These are phyloP conservation scores for Xiphophorus birchmanni DNA, from an alignment of 2,797 vertebrate genomes.

Conservation along the genomic window DNA sequence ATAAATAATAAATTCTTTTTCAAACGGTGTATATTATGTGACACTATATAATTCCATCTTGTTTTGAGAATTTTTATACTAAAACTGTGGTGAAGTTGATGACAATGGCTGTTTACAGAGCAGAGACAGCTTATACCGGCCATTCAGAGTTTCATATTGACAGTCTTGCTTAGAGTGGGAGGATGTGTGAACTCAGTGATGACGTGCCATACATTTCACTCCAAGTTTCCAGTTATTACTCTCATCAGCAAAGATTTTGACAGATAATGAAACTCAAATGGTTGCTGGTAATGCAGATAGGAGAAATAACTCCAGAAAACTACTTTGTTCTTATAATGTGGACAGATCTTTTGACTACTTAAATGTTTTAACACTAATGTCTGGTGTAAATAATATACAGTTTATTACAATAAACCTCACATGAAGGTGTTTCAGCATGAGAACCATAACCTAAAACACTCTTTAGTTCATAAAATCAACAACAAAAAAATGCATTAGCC, in stretches of 20 bases:
- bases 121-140: neutral
- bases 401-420: neutral
- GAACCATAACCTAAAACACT: neutral
- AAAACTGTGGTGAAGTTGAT: neutral
- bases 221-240: neutral
- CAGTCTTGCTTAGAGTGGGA: neutral
- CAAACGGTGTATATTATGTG: neutral
- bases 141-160: slow-evolving; percentile 15
- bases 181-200: neutral
- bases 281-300: too few species aligned
- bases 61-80: neutral
- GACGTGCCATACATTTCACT: neutral
- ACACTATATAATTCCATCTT: neutral
- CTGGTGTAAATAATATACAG: neutral
- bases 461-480: neutral
- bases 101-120: rapidly evolving
- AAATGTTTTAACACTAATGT: neutral
- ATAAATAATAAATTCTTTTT: neutral
- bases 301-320: neutral
- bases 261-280: neutral
- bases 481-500: neutral
- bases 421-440: neutral
- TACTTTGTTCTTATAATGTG: neutral
- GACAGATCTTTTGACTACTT: neutral
- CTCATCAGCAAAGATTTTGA: neutral